These are phyloP conservation scores for Ctenochaetus hawaiiensis DNA, from an alignment of 2,797 vertebrate genomes.

Conservation along the genomic window DNA sequence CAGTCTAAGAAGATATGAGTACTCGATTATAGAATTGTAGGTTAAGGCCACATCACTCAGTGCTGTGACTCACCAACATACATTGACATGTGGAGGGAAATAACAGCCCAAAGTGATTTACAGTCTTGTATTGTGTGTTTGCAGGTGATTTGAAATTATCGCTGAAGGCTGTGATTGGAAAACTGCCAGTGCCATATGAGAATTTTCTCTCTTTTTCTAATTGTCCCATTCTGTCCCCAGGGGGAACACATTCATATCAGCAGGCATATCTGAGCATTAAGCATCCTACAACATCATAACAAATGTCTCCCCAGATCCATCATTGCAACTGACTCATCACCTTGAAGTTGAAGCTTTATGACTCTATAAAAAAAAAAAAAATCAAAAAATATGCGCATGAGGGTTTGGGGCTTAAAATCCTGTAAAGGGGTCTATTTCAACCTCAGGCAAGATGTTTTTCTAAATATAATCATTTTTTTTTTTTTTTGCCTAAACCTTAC, in stretches of 20 bases:
- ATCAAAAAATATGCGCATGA: too few relatives aligned
- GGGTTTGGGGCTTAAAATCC: too few relatives aligned
- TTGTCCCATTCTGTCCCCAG: slow-evolving; percentile 15
- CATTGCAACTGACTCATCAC: too few relatives aligned
- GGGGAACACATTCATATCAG: slow-evolving; percentile 28
- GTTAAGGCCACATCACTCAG: slow-evolving; percentile 20
- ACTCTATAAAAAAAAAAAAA: too few relatives aligned
- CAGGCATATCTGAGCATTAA: too few relatives aligned
- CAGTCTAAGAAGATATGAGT: slow-evolving; percentile 13
- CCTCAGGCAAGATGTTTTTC: too few relatives aligned
- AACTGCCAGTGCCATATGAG: background rate
- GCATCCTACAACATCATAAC: too few relatives aligned
- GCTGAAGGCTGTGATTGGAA: background rate
- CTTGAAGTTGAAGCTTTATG: too few relatives aligned
- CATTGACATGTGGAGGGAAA: slow-evolving; percentile 8
- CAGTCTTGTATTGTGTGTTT: slow-evolving; percentile 7
- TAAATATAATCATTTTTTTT: too few relatives aligned
- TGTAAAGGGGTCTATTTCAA: too few relatives aligned
- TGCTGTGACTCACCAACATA: slow-evolving; percentile 13
- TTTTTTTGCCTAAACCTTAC: too few relatives aligned
- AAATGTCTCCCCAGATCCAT: too few relatives aligned
- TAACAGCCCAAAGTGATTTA: slow-evolving; percentile 10
- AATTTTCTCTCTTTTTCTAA: background rate
- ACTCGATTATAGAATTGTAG: slow-evolving; percentile 41
- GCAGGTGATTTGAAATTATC: background rate